phyloP scores from a whole-genome alignment of 1,140 invertebrate genomes.

The Drosophila ironensis region DNA sequence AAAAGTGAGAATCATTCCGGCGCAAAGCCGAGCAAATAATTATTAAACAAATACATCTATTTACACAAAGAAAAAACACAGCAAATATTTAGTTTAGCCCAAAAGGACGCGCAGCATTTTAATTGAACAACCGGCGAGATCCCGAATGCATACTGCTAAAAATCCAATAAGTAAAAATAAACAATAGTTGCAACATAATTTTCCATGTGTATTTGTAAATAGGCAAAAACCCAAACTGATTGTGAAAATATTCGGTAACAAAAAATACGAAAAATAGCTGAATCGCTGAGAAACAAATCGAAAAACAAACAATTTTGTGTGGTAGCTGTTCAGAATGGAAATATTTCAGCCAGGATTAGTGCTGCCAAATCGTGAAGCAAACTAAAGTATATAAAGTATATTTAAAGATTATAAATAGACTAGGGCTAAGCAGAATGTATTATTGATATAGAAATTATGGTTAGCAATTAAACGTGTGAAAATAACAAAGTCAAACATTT shows the following conservation, averaged over 20 bases:
- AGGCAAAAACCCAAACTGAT: conserved; percentile 42
- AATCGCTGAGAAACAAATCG: conserved; percentile 6
- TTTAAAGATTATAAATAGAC: conserved; percentile 27
- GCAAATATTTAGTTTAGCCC: conserved; percentile 70
- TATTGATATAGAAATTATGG: conserved; percentile 47
- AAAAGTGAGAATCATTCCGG: conserved; percentile 28
- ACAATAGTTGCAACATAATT: conserved; percentile 41
- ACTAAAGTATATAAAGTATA: conserved; percentile 33
- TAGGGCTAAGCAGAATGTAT: conserved; percentile 31
- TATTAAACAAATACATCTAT: conserved; percentile 68
- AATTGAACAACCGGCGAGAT: conserved; percentile 38
- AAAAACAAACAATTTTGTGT: conserved; percentile 37
- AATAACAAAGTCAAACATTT: conserved; percentile 43
- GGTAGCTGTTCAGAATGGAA: conserved; percentile 50
- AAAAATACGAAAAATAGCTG: background rate
- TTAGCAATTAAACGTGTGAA: conserved; percentile 50
- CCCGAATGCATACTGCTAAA: background rate
- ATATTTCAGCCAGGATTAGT: conserved; percentile 45
- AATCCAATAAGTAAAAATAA: conserved; percentile 36
- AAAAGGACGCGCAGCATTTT: conserved; percentile 41
- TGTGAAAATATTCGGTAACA: conserved; percentile 30
- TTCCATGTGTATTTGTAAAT: conserved; percentile 68
- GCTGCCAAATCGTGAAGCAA: conserved; percentile 42
- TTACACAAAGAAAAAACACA: conserved; percentile 68
- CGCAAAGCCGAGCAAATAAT: conserved; percentile 54